Conservation (phyloP, 35 echinoderm and acorn worm genomes). For the Anneissia japonica region DNA sequence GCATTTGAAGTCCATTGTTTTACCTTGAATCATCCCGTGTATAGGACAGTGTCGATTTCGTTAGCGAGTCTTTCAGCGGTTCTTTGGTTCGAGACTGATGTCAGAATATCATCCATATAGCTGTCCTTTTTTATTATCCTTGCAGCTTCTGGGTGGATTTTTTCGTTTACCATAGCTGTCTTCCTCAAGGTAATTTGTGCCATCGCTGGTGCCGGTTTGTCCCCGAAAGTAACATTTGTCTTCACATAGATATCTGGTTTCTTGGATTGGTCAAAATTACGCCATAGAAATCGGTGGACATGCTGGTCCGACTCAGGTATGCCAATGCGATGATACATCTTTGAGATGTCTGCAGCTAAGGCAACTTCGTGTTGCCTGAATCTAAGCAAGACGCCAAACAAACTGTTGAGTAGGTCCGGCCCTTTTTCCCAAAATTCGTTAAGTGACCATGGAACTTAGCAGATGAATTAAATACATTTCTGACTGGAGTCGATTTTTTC, state of each 20-base stretch:
- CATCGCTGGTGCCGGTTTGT: conserved; percentile 1
- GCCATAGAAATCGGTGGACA: background rate
- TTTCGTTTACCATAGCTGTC: conserved; percentile 14
- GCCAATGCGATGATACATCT: background rate
- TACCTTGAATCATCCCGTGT: conserved; percentile 2
- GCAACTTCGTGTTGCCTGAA: background rate
- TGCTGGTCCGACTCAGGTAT: background rate
- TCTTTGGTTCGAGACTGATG: background rate
- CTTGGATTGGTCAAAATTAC: background rate
- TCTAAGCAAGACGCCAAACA: background rate
- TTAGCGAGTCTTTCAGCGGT: background rate
- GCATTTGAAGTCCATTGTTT: conserved; percentile 2
- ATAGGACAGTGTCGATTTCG: background rate
- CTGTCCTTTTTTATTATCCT: conserved; percentile 24
- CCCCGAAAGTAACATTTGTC: background rate
- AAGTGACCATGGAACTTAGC: background rate
- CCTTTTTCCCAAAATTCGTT: background rate
- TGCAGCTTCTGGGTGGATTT: conserved; percentile 48
- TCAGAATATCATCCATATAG: conserved; percentile 80
- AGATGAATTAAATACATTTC: background rate
- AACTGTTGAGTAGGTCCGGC: background rate
- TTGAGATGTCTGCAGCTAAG: background rate
- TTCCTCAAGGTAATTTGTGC: conserved; percentile 34
- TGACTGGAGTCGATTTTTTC: background rate
- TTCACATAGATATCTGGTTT: background rate